These are phyloP conservation scores for Mamestra configurata DNA, from an alignment of 1,140 invertebrate genomes.

Conservation along the genomic window DNA sequence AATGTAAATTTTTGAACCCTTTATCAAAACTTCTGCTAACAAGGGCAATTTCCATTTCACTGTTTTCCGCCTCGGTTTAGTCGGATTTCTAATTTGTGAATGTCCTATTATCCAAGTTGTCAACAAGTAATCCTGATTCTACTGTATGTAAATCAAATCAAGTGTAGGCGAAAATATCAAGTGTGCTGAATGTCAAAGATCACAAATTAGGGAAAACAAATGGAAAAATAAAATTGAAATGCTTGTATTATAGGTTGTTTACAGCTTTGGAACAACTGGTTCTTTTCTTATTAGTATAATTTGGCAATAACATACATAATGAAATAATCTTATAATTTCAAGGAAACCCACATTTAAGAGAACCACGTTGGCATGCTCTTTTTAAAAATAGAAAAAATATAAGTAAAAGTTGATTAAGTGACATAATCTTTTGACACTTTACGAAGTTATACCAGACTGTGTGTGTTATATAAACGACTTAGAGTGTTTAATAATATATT, in stretches of 20 bases:
- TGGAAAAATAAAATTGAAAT: background rate
- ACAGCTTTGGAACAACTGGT: background rate
- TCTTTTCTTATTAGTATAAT: slow-evolving; percentile 9
- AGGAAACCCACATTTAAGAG: background rate
- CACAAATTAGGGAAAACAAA: background rate
- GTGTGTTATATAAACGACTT: too few relatives aligned
- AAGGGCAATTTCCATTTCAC: background rate
- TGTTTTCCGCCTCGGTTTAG: too few relatives aligned
- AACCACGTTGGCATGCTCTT: too few relatives aligned
- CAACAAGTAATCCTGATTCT: background rate
- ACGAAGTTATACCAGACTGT: too few relatives aligned
- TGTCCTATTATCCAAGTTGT: background rate
- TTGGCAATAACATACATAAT: background rate
- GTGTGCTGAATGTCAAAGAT: background rate
- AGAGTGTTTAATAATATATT: too few relatives aligned
- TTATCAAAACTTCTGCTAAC: too few relatives aligned
- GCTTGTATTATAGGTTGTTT: background rate
- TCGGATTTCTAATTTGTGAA: background rate
- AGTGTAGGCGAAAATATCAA: background rate
- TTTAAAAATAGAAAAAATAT: background rate
- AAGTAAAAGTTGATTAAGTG: background rate
- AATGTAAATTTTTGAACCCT: background rate
- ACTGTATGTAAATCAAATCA: background rate
- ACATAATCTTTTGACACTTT: too few relatives aligned
- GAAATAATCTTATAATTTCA: slow-evolving; percentile 10